Percentiles rank a stretch among this genome's conserved stretches.
These are phyloP conservation scores for Lepidurus apus DNA, from an alignment of 1,140 invertebrate species.

Conservation along the genomic window DNA sequence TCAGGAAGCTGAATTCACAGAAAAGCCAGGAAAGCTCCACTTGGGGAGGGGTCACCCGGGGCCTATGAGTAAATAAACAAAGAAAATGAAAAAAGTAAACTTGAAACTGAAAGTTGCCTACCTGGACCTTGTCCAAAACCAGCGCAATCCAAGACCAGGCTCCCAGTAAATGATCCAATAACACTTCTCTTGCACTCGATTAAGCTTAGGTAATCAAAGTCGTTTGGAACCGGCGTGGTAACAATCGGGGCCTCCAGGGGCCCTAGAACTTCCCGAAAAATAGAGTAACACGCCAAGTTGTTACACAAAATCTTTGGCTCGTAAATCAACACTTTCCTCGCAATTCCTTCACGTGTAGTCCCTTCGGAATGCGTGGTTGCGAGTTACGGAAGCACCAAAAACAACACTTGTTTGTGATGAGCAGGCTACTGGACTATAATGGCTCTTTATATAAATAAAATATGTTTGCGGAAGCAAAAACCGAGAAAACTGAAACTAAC, in stretches of 20 bases:
- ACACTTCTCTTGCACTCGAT: conserved; percentile 9
- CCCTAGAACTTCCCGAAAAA: not conserved
- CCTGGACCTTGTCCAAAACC: conserved; percentile 17
- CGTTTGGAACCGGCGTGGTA: not conserved
- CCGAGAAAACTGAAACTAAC: not conserved
- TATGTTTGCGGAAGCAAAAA: not conserved
- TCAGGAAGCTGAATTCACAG: not conserved
- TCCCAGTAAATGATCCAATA: not conserved
- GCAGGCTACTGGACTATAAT: not conserved
- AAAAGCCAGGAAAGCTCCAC: not conserved
- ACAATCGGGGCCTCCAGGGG: not conserved
- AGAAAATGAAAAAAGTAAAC: not conserved
- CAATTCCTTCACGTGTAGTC: not conserved
- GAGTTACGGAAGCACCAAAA: not conserved
- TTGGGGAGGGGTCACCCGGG: not conserved
- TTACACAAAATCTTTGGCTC: not conserved
- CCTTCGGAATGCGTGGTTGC: conserved; percentile 11
- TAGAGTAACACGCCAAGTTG: not conserved
- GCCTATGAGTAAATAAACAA: not conserved
- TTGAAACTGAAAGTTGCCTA: not conserved
- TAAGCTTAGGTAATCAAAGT: not conserved
- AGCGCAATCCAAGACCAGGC: not conserved
- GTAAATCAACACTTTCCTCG: not conserved
- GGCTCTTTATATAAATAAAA: not conserved
- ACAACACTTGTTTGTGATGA: not conserved